Conservation (phyloP, 2,113 vertebrate species). For the Callospermophilus lateralis region DNA sequence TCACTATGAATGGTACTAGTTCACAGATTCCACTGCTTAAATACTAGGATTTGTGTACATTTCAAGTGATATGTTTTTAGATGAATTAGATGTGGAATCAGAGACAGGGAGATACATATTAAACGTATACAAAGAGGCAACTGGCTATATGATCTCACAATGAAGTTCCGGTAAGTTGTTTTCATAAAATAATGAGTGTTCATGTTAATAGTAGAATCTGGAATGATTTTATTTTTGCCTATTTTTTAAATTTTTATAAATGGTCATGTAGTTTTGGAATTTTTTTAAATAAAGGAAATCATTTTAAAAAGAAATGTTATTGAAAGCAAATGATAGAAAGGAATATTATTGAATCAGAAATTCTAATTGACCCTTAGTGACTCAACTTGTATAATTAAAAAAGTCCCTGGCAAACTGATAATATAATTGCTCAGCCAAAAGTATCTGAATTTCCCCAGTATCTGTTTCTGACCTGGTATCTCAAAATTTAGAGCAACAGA, state of each 20-base stretch:
- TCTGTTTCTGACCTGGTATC: not conserved
- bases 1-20: not conserved
- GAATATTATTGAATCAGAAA: not conserved
- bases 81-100: not conserved
- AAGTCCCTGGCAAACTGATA: not conserved
- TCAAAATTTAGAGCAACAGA: not conserved
- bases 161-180: not conserved
- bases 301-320: constrained; percentile 24
- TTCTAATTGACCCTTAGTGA: not conserved
- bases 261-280: not conserved
- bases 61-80: not conserved
- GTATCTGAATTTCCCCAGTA: not conserved
- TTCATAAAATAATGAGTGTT: constrained; percentile 34
- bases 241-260: constrained; percentile 29
- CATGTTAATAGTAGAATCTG: constrained; percentile 18
- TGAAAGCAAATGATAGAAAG: not conserved
- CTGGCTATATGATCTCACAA: not conserved
- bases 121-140: not conserved
- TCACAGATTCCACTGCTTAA: not conserved
- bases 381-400: not conserved
- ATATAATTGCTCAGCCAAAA: not conserved
- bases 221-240: constrained; percentile 33
- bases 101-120: not conserved
- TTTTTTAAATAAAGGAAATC: constrained; percentile 8
- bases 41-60: not conserved